Conservation (phyloP, 1,140 invertebrate genomes). For the Ceratoteleas bidentatus region DNA sequence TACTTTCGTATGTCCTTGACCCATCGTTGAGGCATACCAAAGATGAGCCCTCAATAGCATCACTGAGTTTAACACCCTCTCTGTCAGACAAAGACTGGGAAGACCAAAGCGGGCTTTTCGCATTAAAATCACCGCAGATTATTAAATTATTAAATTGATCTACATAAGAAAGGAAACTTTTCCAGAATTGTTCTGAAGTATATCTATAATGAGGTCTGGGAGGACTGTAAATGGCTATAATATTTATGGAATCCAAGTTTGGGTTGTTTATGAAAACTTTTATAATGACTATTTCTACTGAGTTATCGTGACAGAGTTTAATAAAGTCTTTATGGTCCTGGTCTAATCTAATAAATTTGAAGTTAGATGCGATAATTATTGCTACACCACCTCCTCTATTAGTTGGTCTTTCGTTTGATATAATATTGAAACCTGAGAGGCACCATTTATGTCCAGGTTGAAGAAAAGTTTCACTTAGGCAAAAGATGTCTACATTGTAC, state of each 20-base stretch:
- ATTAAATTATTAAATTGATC: background rate
- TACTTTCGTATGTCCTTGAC: background rate
- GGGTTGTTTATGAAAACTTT: background rate
- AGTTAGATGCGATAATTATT: background rate
- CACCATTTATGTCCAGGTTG: background rate
- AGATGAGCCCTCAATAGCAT: background rate
- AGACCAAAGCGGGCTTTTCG: background rate
- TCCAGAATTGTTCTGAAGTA: too few species aligned
- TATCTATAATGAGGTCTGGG: too few species aligned
- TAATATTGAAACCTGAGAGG: background rate
- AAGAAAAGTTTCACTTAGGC: background rate
- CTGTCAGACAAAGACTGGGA: background rate
- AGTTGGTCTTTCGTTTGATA: background rate
- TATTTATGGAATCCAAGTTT: background rate
- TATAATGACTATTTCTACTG: background rate
- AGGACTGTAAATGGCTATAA: background rate
- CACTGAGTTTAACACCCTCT: background rate
- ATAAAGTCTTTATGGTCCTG: background rate
- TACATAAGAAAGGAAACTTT: too few species aligned
- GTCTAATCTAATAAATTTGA: background rate
- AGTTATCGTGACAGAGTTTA: background rate
- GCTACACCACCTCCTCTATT: background rate
- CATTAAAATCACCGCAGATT: background rate
- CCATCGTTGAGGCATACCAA: background rate
- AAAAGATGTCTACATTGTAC: background rate